Base-by-base conservation (phyloP, 37 sponge, comb jelly and placozoan genomes). In the Eunapius fragilis region DNA sequence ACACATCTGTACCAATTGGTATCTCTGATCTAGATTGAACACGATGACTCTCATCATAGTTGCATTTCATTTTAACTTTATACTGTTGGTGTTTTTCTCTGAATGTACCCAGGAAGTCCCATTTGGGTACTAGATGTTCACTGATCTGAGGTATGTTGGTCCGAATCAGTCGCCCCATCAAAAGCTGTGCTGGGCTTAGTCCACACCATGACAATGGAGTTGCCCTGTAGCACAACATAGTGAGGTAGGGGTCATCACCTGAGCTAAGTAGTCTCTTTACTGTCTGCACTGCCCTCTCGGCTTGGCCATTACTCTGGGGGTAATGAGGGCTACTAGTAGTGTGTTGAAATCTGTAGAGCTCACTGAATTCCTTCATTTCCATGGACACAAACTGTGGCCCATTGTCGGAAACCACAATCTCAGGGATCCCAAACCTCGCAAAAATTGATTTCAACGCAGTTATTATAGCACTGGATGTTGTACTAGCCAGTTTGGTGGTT, bases 181-280 rank as follows among this genome's bases (percentile, higher is more conserved):
- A 37, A 23, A 91, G 69, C 50, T 91, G 74, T 45, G 91, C 83
- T 73, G 91, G 87, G 7, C 38, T 58, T 22, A 79, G 70, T 23
- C 70, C 70, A 37, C 91, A 91, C 91, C 91, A 91, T 2, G 80
- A 74, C 22, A 91, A 36, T 6, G 87, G 87, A n/a, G 87, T 91
- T n/a, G 91, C 13, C 23, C 91, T 33, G 32, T 91, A 91, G 37
- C 68, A 73, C 77, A 90, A 81, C 17, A 86, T 67, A 27, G 84
- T 80, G 35, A 74, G 67, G 48, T 71, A 67, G n/a, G 75, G 84
- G 70, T 87, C 87, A 3, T 69, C 25, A 13, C 75, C 58, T 2
- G 45, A 24, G 13, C 30, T 30, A 14, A 91, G 38, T 24, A 91
- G 49, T 17, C 47, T 25, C 33, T 87, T 87, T 0, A 87, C 80